Percentiles rank a stretch among this genome's conserved stretches.
Conservation (phyloP, 1,140 invertebrate genomes). For the Popillia japonica region DNA sequence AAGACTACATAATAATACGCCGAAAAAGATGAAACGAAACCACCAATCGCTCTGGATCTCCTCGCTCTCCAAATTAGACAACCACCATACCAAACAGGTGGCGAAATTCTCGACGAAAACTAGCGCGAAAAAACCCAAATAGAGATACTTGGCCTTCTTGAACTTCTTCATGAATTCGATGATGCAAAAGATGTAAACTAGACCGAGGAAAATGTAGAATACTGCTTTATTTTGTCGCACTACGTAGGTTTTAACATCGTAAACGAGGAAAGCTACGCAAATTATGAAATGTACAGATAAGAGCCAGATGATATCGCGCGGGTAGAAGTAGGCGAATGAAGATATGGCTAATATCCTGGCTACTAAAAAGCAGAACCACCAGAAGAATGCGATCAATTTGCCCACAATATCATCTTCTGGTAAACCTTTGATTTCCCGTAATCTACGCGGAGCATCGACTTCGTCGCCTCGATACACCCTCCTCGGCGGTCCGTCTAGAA, state of each 20-base stretch:
- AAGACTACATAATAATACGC: constrained; percentile 59
- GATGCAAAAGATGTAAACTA: constrained; percentile 75
- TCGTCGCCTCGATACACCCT: constrained; percentile 38
- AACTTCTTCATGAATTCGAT: constrained; percentile 81
- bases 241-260: constrained; percentile 55
- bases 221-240: constrained; percentile 55
- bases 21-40: constrained; percentile 65
- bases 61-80: constrained; percentile 59
- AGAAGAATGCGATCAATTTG: constrained; percentile 70
- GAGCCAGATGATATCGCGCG: constrained; percentile 61
- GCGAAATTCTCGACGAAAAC: constrained; percentile 71
- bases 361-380: constrained; percentile 76
- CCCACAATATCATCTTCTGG: constrained; percentile 72
- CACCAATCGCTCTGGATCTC: constrained; percentile 68
- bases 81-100: constrained; percentile 72
- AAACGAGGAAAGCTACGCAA: constrained; percentile 50
- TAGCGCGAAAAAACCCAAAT: constrained; percentile 70
- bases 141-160: constrained; percentile 71
- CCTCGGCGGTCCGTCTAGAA: constrained; percentile 45
- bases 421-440: constrained; percentile 48
- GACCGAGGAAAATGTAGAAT: constrained; percentile 72
- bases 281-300: constrained; percentile 51
- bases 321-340: constrained; percentile 74
- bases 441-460: background rate
- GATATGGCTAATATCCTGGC: constrained; percentile 73